phyloP scores from a whole-genome alignment of 2,888 invertebrate species.

The Neelides folsomi region DNA sequence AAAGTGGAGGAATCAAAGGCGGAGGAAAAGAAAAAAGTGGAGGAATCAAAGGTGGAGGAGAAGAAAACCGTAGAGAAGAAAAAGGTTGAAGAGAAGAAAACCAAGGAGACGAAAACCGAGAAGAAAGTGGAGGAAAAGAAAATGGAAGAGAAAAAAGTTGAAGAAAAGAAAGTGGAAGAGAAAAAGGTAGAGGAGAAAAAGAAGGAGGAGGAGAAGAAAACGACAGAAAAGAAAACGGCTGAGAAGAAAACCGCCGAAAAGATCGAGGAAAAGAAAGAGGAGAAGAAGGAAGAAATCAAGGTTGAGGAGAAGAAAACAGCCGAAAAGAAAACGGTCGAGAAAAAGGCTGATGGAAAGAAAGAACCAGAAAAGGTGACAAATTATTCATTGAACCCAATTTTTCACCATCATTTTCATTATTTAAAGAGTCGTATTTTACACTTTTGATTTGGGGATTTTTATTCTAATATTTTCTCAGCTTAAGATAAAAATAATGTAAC shows the following conservation, averaged over 20 bases:
- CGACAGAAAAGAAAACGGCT: conserved; percentile 17
- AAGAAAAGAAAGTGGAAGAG: conserved; percentile 4
- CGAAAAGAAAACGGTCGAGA: background rate
- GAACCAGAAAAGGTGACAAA: background rate
- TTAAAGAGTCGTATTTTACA: too few relatives aligned
- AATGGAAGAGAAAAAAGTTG: conserved; percentile 2
- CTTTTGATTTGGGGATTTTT: too few relatives aligned
- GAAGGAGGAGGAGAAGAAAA: conserved; percentile 34
- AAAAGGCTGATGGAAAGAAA: conserved; percentile 1
- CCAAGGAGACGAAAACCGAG: conserved; percentile 1
- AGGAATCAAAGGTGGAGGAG: conserved; percentile 7
- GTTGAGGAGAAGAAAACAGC: background rate
- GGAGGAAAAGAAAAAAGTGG: conserved; percentile 11
- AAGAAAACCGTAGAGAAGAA: conserved; percentile 7
- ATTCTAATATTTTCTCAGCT: too few relatives aligned
- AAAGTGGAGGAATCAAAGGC: conserved; percentile 12
- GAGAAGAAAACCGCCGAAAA: conserved; percentile 36
- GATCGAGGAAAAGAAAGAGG: conserved; percentile 4
- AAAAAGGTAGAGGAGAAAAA: conserved; percentile 39
- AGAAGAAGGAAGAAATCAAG: background rate
- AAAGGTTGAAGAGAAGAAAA: conserved; percentile 12
- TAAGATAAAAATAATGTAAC: too few relatives aligned
- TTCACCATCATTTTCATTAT: too few relatives aligned
- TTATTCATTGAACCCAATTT: too few relatives aligned
- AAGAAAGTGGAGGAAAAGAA: conserved; percentile 8